A percentile compares a stretch with the other conserved stretches of the same genome.
Evolutionary conservation across 2,797 vertebrate species (phyloP).

Genomic region (Enteromius fasciolatus): DNA sequence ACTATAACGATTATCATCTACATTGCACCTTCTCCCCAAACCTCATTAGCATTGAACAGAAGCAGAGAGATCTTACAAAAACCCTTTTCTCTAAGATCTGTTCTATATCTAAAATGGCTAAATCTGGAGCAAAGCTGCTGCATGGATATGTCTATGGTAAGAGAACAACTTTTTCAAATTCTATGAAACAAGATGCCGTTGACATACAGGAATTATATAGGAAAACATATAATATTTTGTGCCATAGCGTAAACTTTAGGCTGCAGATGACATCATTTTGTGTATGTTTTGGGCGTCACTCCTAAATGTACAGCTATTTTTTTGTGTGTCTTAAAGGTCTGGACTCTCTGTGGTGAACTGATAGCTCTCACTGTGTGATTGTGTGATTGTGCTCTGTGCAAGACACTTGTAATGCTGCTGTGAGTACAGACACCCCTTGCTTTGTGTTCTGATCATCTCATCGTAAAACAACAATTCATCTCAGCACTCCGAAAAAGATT

Average conservation of each 20-base stretch:
- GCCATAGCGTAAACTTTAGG: conserved; percentile 30
- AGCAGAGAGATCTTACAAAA: conserved; percentile 37
- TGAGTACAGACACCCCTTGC: conserved; percentile 34
- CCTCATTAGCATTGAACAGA: conserved; percentile 64
- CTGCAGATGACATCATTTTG: conserved; percentile 43
- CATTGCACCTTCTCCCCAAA: conserved; percentile 78
- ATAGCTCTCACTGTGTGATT: conserved; percentile 32
- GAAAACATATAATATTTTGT: not conserved
- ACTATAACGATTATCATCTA: conserved; percentile 74
- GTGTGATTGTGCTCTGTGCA: conserved; percentile 55
- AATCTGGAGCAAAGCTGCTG: conserved; percentile 40
- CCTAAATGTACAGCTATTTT: not conserved
- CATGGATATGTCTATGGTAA: conserved; percentile 37
- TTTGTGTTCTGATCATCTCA: conserved; percentile 34
- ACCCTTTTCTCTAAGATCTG: conserved; percentile 30
- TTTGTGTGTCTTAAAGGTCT: conserved; percentile 12
- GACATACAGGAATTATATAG: conserved; percentile 1
- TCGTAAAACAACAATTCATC: conserved; percentile 41
- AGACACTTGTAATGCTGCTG: conserved; percentile 43
- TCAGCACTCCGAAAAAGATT: conserved; percentile 27
- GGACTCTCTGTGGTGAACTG: conserved; percentile 36
- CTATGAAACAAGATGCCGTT: conserved; percentile 22
- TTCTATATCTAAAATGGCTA: conserved; percentile 39
- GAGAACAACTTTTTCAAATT: conserved; percentile 31
- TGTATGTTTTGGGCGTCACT: conserved; percentile 26